phyloP scores from a whole-genome alignment of 2,113 vertebrate genomes.

The Anarrhichthys ocellatus region DNA sequence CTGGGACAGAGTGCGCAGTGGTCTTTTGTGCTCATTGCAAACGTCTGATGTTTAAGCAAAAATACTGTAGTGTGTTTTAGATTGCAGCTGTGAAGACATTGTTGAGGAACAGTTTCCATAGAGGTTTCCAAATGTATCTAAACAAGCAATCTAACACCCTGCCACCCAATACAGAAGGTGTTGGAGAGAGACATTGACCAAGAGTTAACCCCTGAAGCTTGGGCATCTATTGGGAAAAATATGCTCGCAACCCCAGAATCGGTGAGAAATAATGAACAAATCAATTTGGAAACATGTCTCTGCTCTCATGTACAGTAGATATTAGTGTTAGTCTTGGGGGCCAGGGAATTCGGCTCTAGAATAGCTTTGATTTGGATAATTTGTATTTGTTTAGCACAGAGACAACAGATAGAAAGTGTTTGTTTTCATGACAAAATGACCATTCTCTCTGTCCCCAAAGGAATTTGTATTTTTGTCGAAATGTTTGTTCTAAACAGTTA shows the following conservation, averaged over 20 bases:
- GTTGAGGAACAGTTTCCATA: conserved; percentile 72
- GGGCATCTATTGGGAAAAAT: conserved; percentile 85
- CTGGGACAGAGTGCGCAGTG: conserved; percentile 78
- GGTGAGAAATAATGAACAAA: conserved; percentile 85
- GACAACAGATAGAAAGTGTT: conserved; percentile 37
- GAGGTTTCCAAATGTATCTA: conserved; percentile 78
- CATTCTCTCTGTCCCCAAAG: conserved; percentile 80
- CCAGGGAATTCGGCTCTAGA: conserved; percentile 75
- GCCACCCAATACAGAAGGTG: conserved; percentile 85
- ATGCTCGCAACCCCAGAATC: conserved; percentile 84
- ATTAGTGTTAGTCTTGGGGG: conserved; percentile 71
- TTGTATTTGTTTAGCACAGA: conserved; percentile 51
- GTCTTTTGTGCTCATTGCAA: conserved; percentile 77
- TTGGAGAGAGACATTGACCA: conserved; percentile 85
- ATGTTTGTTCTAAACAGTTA: conserved; percentile 33
- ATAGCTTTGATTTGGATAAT: conserved; percentile 61
- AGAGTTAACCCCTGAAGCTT: conserved; percentile 86
- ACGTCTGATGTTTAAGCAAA: conserved; percentile 69
- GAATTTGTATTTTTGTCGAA: conserved; percentile 43
- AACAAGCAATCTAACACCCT: conserved; percentile 82
- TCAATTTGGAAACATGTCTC: conserved; percentile 83
- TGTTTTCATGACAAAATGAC: conserved; percentile 78
- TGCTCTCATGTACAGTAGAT: conserved; percentile 80
- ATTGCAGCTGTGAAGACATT: conserved; percentile 68
- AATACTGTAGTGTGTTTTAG: conserved; percentile 76